Evolutionary conservation across 2,797 vertebrate species (phyloP).

Genomic region (Pseudomugil gertrudae): DNA sequence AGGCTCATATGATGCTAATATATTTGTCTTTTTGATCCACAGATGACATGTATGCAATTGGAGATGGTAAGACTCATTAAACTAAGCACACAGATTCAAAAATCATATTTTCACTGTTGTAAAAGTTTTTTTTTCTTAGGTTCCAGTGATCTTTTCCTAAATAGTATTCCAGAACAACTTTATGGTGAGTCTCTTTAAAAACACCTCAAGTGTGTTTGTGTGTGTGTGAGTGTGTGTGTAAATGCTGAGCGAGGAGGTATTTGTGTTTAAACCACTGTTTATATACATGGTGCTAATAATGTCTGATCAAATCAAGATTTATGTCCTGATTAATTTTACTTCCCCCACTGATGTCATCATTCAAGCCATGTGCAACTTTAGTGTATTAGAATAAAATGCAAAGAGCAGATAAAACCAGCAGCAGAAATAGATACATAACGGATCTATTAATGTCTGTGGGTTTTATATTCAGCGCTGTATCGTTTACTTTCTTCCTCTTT

Average conservation of each 20-base stretch:
- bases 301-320: not conserved
- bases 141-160: constrained; percentile 60
- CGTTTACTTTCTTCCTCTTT: constrained; percentile 30
- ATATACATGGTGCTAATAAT: no score
- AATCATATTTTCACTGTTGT: constrained; percentile 13
- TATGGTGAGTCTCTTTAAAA: constrained; percentile 69
- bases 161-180: constrained; percentile 76
- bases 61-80: constrained; percentile 63
- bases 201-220: not conserved
- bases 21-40: constrained; percentile 30
- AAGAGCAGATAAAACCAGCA: not conserved
- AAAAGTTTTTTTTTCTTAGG: constrained; percentile 42
- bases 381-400: not conserved
- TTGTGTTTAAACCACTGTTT: not conserved
- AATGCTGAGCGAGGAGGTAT: not conserved
- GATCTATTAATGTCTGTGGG: not conserved
- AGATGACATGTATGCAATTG: constrained; percentile 80
- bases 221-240: no score
- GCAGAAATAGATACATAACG: not conserved
- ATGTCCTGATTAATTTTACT: not conserved
- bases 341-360: not conserved
- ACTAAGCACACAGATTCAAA: not conserved
- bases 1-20: constrained; percentile 1
- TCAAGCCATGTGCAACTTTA: not conserved
- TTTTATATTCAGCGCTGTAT: not conserved